Evolutionary conservation across 1,140 invertebrate species (phyloP).

Genomic region (Goniozus legneri): DNA sequence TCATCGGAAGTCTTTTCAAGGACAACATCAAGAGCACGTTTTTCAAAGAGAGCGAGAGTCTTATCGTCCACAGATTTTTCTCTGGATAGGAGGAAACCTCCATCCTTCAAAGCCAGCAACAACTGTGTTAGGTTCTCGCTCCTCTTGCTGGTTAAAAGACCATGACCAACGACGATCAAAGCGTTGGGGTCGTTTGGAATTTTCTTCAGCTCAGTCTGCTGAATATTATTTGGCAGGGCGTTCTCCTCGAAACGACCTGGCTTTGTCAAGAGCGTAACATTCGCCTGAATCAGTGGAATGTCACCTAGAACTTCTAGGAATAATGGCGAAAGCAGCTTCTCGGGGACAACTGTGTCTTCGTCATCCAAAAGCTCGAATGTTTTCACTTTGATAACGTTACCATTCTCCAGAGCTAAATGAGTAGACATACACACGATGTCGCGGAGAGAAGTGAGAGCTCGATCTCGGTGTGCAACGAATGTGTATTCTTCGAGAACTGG

Average conservation of each 20-base stretch:
- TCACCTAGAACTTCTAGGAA: constrained; percentile 60
- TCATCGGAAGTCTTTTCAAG: constrained; percentile 34
- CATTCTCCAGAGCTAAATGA: no score
- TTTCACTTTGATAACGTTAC: constrained; percentile 65
- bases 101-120: constrained; percentile 35
- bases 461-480: no score
- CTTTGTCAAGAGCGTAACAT: constrained; percentile 48
- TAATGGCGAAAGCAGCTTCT: constrained; percentile 53
- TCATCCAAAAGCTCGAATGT: constrained; percentile 65
- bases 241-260: constrained; percentile 47
- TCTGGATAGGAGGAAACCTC: constrained; percentile 54
- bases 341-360: constrained; percentile 48
- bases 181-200: constrained; percentile 57
- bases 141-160: constrained; percentile 27
- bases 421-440: no score
- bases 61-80: constrained; percentile 34
- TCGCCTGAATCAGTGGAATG: constrained; percentile 62
- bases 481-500: constrained; percentile 71
- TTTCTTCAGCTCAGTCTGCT: constrained; percentile 60
- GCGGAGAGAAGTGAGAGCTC: no score
- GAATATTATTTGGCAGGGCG: constrained; percentile 54
- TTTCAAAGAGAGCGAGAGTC: constrained; percentile 19
- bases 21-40: constrained; percentile 31
- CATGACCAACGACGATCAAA: constrained; percentile 54
- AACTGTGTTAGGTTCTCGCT: constrained; percentile 28